Conservation (phyloP, 2,113 vertebrate genomes). For the Actenoides hombroni region DNA sequence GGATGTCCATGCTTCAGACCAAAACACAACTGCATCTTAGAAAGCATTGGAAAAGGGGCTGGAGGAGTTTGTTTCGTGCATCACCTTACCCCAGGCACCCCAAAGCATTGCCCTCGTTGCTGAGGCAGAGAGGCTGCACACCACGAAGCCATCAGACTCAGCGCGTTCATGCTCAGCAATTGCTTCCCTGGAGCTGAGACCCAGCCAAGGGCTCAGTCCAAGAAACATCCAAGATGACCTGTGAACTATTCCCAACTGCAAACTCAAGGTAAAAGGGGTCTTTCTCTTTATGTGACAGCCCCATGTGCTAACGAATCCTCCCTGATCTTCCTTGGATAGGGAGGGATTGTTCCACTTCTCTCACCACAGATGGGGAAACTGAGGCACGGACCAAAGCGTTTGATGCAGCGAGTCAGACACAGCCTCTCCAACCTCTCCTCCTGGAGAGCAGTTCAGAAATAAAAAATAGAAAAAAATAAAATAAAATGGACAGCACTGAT, state of each 20-base stretch:
- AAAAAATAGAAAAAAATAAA: too few relatives aligned
- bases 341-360: not conserved
- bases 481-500: rapidly evolving
- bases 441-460: not conserved
- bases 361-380: not conserved
- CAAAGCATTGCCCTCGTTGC: not conserved
- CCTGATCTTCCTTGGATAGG: rapidly evolving
- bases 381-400: not conserved
- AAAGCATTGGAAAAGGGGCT: not conserved
- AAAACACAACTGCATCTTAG: rapidly evolving
- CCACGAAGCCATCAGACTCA: rapidly evolving
- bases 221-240: rapidly evolving
- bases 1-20: not conserved
- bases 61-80: not conserved
- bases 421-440: not conserved
- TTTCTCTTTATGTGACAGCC: not conserved
- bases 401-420: not conserved
- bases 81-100: not conserved
- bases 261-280: not conserved
- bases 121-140: not conserved
- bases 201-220: not conserved
- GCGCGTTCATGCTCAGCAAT: not conserved
- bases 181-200: not conserved
- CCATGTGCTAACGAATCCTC: not conserved
- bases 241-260: not conserved